Conservation (phyloP, 2,113 vertebrate species). For the Setophaga petechia region DNA sequence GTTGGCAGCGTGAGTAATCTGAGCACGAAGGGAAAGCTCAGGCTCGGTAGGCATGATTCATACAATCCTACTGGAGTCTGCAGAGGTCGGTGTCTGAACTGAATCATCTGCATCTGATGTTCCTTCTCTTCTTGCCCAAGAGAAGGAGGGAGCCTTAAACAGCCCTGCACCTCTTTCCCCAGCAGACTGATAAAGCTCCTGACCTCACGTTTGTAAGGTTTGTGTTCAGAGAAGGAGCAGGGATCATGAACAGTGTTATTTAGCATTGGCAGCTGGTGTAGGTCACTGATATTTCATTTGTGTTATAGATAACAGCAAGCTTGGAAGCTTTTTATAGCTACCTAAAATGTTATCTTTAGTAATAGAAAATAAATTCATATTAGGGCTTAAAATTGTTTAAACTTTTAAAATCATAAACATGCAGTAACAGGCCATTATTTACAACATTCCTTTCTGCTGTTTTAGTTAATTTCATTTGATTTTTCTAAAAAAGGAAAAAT, state of each 20-base stretch:
- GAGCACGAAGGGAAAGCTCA: not conserved
- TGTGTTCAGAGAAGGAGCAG: not conserved
- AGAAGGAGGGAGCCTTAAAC: not conserved
- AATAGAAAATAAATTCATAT: not conserved
- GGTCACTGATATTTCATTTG: not conserved
- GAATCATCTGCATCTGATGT: constrained; percentile 15
- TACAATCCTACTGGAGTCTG: not conserved
- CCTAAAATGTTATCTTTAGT: not conserved
- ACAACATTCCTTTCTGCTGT: not conserved
- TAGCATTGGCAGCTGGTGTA: not conserved
- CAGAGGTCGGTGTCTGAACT: constrained; percentile 8
- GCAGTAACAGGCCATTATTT: not conserved
- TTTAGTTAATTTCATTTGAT: not conserved
- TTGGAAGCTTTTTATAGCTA: not conserved
- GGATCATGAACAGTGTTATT: not conserved
- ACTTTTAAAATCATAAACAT: not conserved
- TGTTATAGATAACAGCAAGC: not conserved
- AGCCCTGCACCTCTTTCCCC: not conserved
- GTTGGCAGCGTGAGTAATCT: constrained; percentile 12
- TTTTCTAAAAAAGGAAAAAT: not conserved
- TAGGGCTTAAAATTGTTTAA: not conserved
- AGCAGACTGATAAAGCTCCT: not conserved
- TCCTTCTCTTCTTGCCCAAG: not conserved
- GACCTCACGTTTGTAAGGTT: not conserved
- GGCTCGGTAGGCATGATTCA: constrained; percentile 17